These are phyloP conservation scores for Cheilosia vulpina DNA, from an alignment of 2,888 invertebrate genomes.

Conservation along the genomic window DNA sequence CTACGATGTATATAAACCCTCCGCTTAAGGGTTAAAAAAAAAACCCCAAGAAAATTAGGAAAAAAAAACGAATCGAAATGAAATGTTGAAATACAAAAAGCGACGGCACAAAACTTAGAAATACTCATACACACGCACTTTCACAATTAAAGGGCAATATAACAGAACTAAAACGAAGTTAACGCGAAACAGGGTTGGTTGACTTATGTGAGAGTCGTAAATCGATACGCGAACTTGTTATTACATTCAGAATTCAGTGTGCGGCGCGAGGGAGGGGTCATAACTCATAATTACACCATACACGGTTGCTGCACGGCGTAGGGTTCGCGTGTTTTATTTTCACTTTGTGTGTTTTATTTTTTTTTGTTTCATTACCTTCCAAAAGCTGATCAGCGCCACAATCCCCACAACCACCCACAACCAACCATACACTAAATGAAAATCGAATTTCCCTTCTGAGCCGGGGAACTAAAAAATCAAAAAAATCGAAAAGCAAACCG, in stretches of 20 bases:
- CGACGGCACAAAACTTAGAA: constrained; percentile 35
- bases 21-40: constrained; percentile 46
- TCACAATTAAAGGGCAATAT: constrained; percentile 20
- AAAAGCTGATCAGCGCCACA: neutral
- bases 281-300: constrained; percentile 69
- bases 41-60: neutral
- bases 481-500: constrained; percentile 58
- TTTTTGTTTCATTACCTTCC: neutral
- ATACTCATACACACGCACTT: constrained; percentile 17
- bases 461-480: constrained; percentile 19
- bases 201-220: constrained; percentile 72
- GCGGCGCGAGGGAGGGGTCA: constrained; percentile 69
- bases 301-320: constrained; percentile 37
- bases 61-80: constrained; percentile 40
- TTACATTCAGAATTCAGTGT: constrained; percentile 60
- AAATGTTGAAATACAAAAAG: constrained; percentile 54
- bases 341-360: neutral
- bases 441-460: constrained; percentile 64
- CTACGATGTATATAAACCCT: constrained; percentile 59
- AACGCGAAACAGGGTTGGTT: constrained; percentile 71
- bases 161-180: constrained; percentile 16
- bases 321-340: constrained; percentile 49
- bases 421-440: constrained; percentile 40
- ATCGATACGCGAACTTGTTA: constrained; percentile 75
- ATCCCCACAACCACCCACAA: constrained; percentile 9